Evolutionary conservation across 2,888 invertebrate genomes (phyloP).

Genomic region (Ceramica pisi): DNA sequence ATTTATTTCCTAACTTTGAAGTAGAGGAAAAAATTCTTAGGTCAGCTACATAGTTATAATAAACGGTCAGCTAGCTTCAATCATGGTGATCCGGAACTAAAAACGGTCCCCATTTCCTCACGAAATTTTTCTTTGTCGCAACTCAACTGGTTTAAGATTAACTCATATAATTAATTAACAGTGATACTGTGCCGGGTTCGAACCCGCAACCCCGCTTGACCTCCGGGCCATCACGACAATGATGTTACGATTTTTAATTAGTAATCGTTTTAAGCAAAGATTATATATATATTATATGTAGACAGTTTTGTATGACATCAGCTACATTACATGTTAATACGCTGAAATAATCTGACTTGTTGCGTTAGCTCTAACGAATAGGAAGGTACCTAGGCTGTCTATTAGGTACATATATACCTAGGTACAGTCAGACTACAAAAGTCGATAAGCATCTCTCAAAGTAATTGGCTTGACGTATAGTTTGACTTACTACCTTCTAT

Average conservation of each 20-base stretch:
- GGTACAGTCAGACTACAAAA: too few species aligned
- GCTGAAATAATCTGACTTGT: constrained; percentile 5
- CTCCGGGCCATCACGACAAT: constrained; percentile 10
- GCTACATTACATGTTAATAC: constrained; percentile 1
- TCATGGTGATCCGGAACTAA: not conserved
- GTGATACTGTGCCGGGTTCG: constrained; percentile 7
- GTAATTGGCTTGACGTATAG: too few species aligned
- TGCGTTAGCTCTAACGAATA: not conserved
- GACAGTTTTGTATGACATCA: constrained; percentile 13
- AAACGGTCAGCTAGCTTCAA: not conserved
- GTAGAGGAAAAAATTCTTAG: too few species aligned
- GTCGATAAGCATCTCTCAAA: too few species aligned
- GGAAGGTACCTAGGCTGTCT: too few species aligned
- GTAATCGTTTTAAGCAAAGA: constrained; percentile 4
- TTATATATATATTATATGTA: not conserved
- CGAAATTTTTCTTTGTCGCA: not conserved
- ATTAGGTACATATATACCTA: too few species aligned
- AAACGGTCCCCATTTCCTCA: not conserved
- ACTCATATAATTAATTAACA: constrained; percentile 1
- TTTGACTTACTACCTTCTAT: too few species aligned
- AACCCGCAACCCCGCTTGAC: constrained; percentile 17
- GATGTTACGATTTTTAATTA: constrained; percentile 7
- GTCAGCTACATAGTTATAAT: too few species aligned
- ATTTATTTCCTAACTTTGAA: not conserved
- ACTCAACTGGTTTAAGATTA: constrained; percentile 3